Conservation (phyloP, 53 echinoderm and acorn worm genomes). For the Astropecten irregularis region DNA sequence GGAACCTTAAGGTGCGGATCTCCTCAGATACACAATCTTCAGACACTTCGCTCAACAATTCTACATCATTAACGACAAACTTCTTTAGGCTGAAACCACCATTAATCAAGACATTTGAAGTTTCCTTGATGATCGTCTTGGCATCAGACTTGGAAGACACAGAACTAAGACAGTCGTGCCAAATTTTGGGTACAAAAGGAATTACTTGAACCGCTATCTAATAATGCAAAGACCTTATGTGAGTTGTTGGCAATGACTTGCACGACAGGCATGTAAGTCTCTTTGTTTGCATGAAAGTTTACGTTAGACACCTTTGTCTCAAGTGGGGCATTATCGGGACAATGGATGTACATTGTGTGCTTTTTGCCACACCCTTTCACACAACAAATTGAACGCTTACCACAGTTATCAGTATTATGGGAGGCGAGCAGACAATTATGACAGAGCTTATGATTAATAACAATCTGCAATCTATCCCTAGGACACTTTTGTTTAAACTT, state of each 20-base stretch:
- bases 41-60: conserved; percentile 24
- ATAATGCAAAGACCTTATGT: conserved; percentile 12
- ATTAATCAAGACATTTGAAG: conserved; percentile 27
- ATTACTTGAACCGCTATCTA: conserved; percentile 60
- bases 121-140: conserved; percentile 8
- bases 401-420: conserved; percentile 13
- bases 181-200: conserved; percentile 52
- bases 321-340: background rate
- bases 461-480: conserved; percentile 21
- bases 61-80: conserved; percentile 28
- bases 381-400: conserved; percentile 22
- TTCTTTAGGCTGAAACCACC: conserved; percentile 20
- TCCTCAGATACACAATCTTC: conserved; percentile 3
- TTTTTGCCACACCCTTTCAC: conserved; percentile 48
- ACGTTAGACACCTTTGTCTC: conserved; percentile 51
- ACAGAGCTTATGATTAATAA: conserved; percentile 41
- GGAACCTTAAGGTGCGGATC: conserved; percentile 14
- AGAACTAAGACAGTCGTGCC: conserved; percentile 24
- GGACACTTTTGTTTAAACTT: conserved; percentile 39
- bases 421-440: conserved; percentile 51
- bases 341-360: conserved; percentile 57
- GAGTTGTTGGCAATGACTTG: conserved; percentile 19
- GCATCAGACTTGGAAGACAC: background rate
- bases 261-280: conserved; percentile 22
- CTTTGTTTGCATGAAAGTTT: conserved; percentile 2